Percentiles rank a stretch among this genome's conserved stretches.
Evolutionary conservation across 2,113 vertebrate species (phyloP).

Genomic region (Cyprinodon variegatus): DNA sequence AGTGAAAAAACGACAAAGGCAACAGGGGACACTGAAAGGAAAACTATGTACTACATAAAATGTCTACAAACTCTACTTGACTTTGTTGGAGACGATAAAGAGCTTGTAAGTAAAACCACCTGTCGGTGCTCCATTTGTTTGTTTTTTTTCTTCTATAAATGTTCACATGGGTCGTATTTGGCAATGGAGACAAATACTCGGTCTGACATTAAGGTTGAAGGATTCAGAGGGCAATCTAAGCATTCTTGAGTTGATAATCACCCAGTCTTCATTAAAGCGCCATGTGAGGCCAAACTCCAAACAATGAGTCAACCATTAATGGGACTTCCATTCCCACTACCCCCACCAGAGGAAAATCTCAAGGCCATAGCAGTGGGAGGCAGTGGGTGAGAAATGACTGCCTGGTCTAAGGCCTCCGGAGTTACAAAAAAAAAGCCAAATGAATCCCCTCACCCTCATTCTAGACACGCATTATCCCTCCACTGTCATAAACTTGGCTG

Average conservation of each 20-base stretch:
- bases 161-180: neutral
- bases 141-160: neutral
- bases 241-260: constrained; percentile 20
- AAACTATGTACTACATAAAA: neutral
- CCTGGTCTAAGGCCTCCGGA: constrained; percentile 50
- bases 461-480: constrained; percentile 69
- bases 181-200: neutral
- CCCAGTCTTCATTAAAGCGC: constrained; percentile 28
- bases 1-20: neutral
- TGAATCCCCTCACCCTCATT: constrained; percentile 71
- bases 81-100: neutral
- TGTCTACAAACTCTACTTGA: neutral
- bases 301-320: constrained; percentile 52
- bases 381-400: constrained; percentile 40
- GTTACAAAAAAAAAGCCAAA: constrained; percentile 64
- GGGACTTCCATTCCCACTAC: constrained; percentile 37
- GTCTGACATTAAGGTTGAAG: constrained; percentile 4
- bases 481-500: constrained; percentile 78
- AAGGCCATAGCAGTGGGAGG: constrained; percentile 28
- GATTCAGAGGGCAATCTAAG: neutral
- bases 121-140: neutral
- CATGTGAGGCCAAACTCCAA: constrained; percentile 29
- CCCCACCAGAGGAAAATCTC: constrained; percentile 55
- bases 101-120: neutral
- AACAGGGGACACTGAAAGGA: neutral